Evolutionary conservation across 2,797 vertebrate species (phyloP), one percentile per base, ranked within the genome.

Genomic region (Liasis olivaceus): DNA sequence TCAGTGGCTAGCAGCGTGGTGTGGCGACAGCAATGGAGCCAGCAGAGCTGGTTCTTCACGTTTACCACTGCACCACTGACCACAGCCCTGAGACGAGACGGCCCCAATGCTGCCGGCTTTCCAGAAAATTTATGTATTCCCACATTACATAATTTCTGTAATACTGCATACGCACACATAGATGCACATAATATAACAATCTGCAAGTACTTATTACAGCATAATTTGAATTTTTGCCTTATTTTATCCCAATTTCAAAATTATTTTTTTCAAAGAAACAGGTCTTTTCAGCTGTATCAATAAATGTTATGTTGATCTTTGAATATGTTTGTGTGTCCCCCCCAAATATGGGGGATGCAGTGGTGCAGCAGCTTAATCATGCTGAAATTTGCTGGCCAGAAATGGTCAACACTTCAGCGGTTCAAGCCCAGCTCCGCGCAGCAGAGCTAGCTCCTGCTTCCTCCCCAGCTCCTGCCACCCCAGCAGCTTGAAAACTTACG

Each of bases 201-300:
- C 69, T 31, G 47, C 0, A 0, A 93, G 36, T 58, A 54, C 22
- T 31, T 56, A 94, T 24, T 90, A 0, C 85, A 60, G 31, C 90
- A 58, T 85, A 93, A 90, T 2, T 0, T 64, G 12, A 81, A 6
- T 56, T 87, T 87, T 60, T 56, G n/a, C 3, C 90, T 84, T 56
- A 94, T 90, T 89, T 28, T 3, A 87, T 1, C 42, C 12, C 77
- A 47, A 47, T 81, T 81, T 88, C 8, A 92, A 0, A 93, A 26
- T 91, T 1, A 5, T 89, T 51, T 62, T 24, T 60, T 69, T 62
- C n/a, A 59, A 36, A 20, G 63, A 92, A 92, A 89, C 59, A 36
- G 9, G 5, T 47, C 84, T 22, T 90, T 94, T 47, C 31, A 91
- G 88, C 90, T 93, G 93, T 92, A 94, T 87, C 92, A 91, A 92